Base-by-base conservation (phyloP, 1,140 invertebrate species). In the Megalopta genalis region DNA sequence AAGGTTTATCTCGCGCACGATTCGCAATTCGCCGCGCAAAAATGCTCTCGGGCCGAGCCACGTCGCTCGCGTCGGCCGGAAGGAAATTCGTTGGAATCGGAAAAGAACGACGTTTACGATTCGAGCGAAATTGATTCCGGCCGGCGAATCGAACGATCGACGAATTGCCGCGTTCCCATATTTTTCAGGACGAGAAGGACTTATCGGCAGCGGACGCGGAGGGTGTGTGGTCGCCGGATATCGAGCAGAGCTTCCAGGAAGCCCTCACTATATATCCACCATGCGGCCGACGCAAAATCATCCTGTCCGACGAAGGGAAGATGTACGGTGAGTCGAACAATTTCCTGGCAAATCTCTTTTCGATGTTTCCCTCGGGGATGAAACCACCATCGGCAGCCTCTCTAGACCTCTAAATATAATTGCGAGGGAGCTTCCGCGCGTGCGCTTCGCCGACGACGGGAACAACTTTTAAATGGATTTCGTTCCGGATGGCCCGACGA, bases 231-330 rank as follows among this genome's bases (percentile, higher is more conserved):
- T 99, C 98, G 93, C 98, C 98, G 69, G 99, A 99, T 93, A 99
- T 99, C 93, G 99, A 99, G 93, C 99, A 99, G 94, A 99, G 98
- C 93, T 99, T 99, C 94, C 99, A 99, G 93, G 99, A 99, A 95
- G 99, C 99, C 63, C 95, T 99, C 87, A 98, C 98, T 88, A 99
- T 99, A 92, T 99, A 99, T 95, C 99, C 99, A 71, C 99, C 99
- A 81, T 99, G 99, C 93, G 99, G 99, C 74, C 93, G 99, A 87
- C 95, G 99, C 90, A 99, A 99, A 95, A 99, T 99, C 91, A 99
- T 99, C 86, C 95, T 99, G 84, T 99, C 98, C 80, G 99, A 99
- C 93, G 99, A 99, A 94, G 99, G 99, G 91, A 99, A 99, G 96
- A 99, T 99, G 99, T 99, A 99, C 95, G 99, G 99, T 99, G 94